phyloP scores from a whole-genome alignment of 2,797 vertebrate species.

The Hydrocynus forskahlii region DNA sequence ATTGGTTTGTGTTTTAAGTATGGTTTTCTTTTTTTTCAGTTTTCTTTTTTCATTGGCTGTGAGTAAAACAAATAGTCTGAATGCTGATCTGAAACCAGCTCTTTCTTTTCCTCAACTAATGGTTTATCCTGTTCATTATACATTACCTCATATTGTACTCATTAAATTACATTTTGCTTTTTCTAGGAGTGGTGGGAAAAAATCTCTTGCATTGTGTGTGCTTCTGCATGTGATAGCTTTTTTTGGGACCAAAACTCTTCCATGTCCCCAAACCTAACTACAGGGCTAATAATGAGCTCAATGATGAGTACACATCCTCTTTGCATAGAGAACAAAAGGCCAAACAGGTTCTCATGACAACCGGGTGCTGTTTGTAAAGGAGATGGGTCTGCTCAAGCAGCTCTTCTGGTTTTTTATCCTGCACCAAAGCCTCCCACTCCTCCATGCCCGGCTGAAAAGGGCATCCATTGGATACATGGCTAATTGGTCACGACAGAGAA shows the following conservation, averaged over 20 bases:
- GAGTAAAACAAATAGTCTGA: background rate
- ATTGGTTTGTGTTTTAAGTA: too few relatives aligned
- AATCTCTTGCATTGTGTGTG: background rate
- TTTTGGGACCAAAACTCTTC: background rate
- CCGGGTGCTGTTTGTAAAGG: conserved; percentile 3
- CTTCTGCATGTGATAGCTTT: background rate
- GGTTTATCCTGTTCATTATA: background rate
- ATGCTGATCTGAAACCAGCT: background rate
- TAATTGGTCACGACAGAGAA: conserved; percentile 31
- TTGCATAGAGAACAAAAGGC: conserved; percentile 23
- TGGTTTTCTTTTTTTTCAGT: too few relatives aligned
- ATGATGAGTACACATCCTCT: conserved; percentile 15
- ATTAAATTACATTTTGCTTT: background rate
- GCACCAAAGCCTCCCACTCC: conserved; percentile 9
- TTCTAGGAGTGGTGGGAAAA: background rate
- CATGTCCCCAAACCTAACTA: background rate
- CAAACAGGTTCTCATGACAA: conserved; percentile 43
- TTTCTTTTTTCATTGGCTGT: background rate
- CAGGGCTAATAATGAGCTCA: background rate
- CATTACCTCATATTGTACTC: background rate
- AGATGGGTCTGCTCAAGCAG: conserved; percentile 12
- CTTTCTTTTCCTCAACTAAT: background rate
- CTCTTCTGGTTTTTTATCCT: background rate
- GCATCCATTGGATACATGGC: conserved; percentile 33
- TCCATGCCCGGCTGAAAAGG: conserved; percentile 1